These are phyloP conservation scores for Quadroppia sp. DNA, from an alignment of 2,888 invertebrate genomes.

Conservation along the genomic window DNA sequence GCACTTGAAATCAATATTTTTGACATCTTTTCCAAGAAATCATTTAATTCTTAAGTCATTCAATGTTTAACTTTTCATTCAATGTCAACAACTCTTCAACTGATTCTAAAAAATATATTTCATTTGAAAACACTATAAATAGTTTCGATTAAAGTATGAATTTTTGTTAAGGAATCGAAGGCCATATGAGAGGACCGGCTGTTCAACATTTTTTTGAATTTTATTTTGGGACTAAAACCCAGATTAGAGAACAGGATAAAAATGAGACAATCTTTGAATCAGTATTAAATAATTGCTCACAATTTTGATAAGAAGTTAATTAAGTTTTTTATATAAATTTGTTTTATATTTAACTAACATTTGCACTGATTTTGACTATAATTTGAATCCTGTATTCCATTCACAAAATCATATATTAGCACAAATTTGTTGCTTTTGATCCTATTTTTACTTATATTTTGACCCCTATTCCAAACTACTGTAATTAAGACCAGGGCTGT, in stretches of 20 bases:
- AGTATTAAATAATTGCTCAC: not conserved
- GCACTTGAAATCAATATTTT: conserved; percentile 29
- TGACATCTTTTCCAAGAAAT: not conserved
- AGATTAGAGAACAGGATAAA: not conserved
- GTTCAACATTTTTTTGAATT: not conserved
- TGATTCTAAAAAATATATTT: not conserved
- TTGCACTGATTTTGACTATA: too few relatives aligned
- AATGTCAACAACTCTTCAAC: not conserved
- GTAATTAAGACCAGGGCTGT: too few relatives aligned
- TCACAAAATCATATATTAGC: not conserved
- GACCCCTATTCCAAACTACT: not conserved
- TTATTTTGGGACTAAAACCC: not conserved
- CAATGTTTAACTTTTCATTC: not conserved
- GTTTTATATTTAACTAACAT: too few relatives aligned
- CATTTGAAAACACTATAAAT: not conserved
- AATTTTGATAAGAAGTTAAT: too few relatives aligned
- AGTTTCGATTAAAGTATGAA: not conserved
- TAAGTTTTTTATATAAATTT: too few relatives aligned
- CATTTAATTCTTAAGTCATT: not conserved
- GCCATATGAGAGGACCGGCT: not conserved
- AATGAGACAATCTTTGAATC: not conserved
- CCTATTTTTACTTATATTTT: not conserved
- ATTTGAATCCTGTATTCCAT: not conserved
- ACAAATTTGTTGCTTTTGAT: not conserved
- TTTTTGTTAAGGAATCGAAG: not conserved